Conservation (phyloP, 1,140 invertebrate species). For the Lordiphosa mommai region DNA sequence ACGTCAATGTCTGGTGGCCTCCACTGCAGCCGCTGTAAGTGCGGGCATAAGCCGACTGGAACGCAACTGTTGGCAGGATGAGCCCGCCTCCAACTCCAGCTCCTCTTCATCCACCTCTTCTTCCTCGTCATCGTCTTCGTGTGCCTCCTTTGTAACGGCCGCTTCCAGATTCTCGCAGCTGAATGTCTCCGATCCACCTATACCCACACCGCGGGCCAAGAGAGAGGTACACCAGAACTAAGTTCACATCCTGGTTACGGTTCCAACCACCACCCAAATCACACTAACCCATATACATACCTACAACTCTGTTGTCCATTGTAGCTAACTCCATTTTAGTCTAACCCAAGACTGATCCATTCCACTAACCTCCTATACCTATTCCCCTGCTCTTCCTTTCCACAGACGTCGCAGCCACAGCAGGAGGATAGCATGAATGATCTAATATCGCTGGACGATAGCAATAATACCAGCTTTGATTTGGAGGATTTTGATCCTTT, state of each 20-base stretch:
- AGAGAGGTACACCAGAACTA: conserved; percentile 72
- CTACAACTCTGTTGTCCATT: conserved; percentile 14
- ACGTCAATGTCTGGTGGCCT: conserved; percentile 62
- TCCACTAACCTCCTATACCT: conserved; percentile 29
- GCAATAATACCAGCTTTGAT: conserved; percentile 76
- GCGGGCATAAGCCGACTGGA: conserved; percentile 69
- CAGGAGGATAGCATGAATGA: conserved; percentile 72
- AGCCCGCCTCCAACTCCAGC: conserved; percentile 32
- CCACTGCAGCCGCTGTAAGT: conserved; percentile 64
- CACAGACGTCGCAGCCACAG: conserved; percentile 52
- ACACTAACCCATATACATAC: conserved; percentile 54
- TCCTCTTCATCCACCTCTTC: conserved; percentile 38
- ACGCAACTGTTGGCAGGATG: conserved; percentile 70
- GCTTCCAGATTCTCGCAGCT: conserved; percentile 68
- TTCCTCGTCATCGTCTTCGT: conserved; percentile 54
- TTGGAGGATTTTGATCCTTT: conserved; percentile 78
- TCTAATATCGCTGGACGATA: conserved; percentile 79
- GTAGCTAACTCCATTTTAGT: conserved; percentile 12
- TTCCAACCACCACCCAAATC: conserved; percentile 11
- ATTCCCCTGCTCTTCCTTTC: conserved; percentile 9
- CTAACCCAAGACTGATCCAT: too few relatives aligned
- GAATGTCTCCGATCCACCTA: conserved; percentile 58
- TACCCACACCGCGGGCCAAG: conserved; percentile 69
- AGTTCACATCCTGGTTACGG: conserved; percentile 54
- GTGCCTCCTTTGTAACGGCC: conserved; percentile 70